Evolutionary conservation across 53 echinoderm and acorn worm genomes (phyloP), one percentile per base, ranked within the genome.

Genomic region (Apostichopus leukothele): DNA sequence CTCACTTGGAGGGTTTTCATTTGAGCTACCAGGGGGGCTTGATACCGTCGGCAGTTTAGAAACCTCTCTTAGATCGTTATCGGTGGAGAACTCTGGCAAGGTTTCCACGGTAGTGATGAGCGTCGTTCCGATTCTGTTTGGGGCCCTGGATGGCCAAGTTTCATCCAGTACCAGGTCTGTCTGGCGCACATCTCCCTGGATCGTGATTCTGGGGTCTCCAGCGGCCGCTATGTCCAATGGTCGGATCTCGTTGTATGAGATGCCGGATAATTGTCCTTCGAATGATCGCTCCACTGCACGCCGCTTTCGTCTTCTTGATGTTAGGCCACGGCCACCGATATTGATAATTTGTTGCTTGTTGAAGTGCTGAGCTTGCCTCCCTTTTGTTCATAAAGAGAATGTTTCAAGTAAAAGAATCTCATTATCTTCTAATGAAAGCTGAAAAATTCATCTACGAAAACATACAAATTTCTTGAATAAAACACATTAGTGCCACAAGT

Each of bases 211-310:
- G 4, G 86, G 51, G 89, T 94, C 93, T 0, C 83, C 91, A 10
- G 90, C 39, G 50, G 94, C 87, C 0, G 94, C 96, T 52, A 96
- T 92, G 84, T 96, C 96, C 53, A 96, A 16, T 52, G 92, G 86
- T 26, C 91, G 66, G 60, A 94, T 90, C 89, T 94, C 96, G 75
- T 96, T 96, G 89, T 94, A 96, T 10, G 92, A 90, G 50, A 96
- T 80, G 68, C 96, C 96, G 1, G 94, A 91, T 77, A 96, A n/a
- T n/a, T 53, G 12, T 19, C 83, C 83, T 12, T 53, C 54, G 19
- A 54, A 81, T 9, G 83, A 81, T 54, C 55, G 53, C 5, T 81
- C 83, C 83, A 81, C 83, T 5, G 83, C 18, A 20, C 92, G 89
- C 16, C 85, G 87, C 39, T 92, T 79, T 11, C 91, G 75, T 27